phyloP scores from a whole-genome alignment of 2,797 vertebrate species.

The Hippoglossus hippoglossus region DNA sequence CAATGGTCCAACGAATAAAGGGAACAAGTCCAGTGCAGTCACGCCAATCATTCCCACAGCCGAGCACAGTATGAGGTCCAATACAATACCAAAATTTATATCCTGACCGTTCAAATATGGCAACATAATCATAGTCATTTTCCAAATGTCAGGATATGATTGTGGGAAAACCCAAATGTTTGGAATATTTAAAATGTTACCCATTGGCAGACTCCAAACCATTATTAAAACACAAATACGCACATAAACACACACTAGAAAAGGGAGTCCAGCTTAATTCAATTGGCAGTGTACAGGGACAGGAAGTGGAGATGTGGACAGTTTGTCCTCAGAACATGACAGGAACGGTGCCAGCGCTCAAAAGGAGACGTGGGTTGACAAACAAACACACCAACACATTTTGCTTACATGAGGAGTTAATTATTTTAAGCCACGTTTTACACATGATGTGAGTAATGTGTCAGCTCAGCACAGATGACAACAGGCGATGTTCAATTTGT shows the following conservation, averaged over 20 bases:
- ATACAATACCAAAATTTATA: constrained; percentile 62
- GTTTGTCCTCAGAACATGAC: constrained; percentile 67
- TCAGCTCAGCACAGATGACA: constrained; percentile 68
- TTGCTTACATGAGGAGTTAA: constrained; percentile 61
- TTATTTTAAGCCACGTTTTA: constrained; percentile 70
- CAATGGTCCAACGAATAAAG: constrained; percentile 71
- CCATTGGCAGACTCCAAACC: constrained; percentile 51
- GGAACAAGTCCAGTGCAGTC: constrained; percentile 69
- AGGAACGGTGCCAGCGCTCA: constrained; percentile 51
- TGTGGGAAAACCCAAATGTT: constrained; percentile 50
- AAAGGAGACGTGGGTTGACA: constrained; percentile 50
- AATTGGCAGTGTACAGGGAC: constrained; percentile 74
- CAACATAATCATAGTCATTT: constrained; percentile 64
- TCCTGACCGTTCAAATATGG: constrained; percentile 63
- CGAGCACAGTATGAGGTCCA: constrained; percentile 79
- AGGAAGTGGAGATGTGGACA: constrained; percentile 51
- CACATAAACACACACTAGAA: constrained; percentile 68
- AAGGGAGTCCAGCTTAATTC: constrained; percentile 60
- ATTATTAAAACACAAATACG: constrained; percentile 61
- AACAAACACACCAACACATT: constrained; percentile 60
- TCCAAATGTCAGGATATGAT: constrained; percentile 54
- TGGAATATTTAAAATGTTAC: constrained; percentile 58
- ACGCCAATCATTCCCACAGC: constrained; percentile 69
- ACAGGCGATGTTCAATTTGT: constrained; percentile 65
- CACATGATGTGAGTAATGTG: constrained; percentile 63